phyloP scores from a whole-genome alignment of 2,797 vertebrate species.

The Pogonophryne albipinna region DNA sequence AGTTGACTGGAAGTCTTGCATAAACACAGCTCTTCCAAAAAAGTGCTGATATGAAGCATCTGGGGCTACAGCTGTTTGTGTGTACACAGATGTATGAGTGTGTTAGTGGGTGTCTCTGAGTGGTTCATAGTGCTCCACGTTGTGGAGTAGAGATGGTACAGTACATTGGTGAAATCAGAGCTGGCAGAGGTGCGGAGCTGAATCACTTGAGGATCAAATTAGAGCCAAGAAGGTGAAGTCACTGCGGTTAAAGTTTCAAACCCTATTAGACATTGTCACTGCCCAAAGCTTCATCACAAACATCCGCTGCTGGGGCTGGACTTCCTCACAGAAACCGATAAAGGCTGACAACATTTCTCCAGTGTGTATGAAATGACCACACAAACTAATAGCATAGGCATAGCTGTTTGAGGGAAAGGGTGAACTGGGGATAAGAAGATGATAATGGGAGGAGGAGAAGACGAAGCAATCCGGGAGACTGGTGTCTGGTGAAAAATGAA shows the following conservation, averaged over 20 bases:
- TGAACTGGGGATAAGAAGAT: constrained; percentile 39
- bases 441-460: constrained; percentile 25
- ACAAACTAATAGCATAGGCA: constrained; percentile 17
- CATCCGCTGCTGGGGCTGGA: constrained; percentile 28
- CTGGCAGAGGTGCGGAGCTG: constrained; percentile 59
- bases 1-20: constrained; percentile 74
- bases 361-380: constrained; percentile 4
- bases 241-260: constrained; percentile 80
- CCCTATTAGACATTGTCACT: constrained; percentile 59
- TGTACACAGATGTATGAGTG: constrained; percentile 31
- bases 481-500: constrained; percentile 68
- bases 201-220: constrained; percentile 78
- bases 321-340: constrained; percentile 5
- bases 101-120: constrained; percentile 39
- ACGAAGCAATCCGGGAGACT: constrained; percentile 16
- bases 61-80: constrained; percentile 69
- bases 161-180: constrained; percentile 65
- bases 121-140: constrained; percentile 22
- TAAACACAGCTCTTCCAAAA: constrained; percentile 77
- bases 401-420: constrained; percentile 27
- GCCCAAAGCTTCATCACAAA: constrained; percentile 40
- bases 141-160: constrained; percentile 34
- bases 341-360: neutral
- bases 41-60: constrained; percentile 79
- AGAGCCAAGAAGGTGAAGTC: constrained; percentile 77